Evolutionary conservation across 2,113 vertebrate genomes (phyloP).

Genomic region (Rhabdomys dilectus): DNA sequence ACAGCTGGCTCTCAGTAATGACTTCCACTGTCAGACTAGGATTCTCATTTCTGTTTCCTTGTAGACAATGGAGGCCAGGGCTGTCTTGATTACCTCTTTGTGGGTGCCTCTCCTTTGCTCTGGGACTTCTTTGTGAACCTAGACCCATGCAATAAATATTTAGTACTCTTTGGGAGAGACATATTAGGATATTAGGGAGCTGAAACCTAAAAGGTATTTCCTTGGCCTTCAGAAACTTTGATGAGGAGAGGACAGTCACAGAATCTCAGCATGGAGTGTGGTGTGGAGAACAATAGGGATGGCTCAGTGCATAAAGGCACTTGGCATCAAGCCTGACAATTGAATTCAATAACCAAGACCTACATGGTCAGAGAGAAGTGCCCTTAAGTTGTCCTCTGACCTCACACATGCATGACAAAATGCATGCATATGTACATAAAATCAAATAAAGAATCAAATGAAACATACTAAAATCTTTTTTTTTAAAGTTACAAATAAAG

Average conservation of each 20-base stretch:
- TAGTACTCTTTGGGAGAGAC: background rate
- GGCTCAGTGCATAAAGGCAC: no score
- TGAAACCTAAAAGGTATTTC: slow-evolving; percentile 37
- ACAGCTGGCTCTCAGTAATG: background rate
- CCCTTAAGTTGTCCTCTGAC: background rate
- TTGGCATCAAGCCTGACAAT: background rate
- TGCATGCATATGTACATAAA: background rate
- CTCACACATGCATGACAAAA: no score
- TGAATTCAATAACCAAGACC: no score
- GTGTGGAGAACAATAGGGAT: background rate
- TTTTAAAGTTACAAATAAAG: background rate
- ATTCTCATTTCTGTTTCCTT: background rate
- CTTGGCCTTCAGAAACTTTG: background rate
- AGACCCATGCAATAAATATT: background rate
- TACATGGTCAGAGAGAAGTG: background rate
- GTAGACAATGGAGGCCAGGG: background rate
- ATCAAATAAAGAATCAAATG: background rate
- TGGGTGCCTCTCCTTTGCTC: background rate
- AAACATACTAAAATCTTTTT: background rate
- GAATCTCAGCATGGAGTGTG: background rate
- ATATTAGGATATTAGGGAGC: background rate
- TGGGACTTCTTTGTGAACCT: slow-evolving; percentile 35
- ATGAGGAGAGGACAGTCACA: background rate
- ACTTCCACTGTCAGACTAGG: background rate
- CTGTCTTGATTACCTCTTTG: background rate